These are phyloP conservation scores for Leucoma salicis DNA, from an alignment of 2,888 invertebrate genomes.

Conservation along the genomic window DNA sequence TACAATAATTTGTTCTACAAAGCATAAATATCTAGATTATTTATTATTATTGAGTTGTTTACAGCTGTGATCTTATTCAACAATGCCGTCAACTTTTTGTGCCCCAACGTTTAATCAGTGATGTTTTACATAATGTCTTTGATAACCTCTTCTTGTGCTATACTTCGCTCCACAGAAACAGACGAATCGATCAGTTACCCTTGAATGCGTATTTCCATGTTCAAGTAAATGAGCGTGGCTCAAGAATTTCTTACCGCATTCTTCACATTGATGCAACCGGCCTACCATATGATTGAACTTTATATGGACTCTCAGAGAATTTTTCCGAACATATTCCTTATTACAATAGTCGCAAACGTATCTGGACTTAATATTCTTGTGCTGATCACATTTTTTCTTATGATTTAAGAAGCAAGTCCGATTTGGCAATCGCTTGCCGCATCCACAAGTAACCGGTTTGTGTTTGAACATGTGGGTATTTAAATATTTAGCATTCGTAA, in stretches of 20 bases:
- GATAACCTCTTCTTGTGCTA: conserved; percentile 45
- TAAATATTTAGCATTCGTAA: conserved; percentile 26
- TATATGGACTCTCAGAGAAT: conserved; percentile 40
- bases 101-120: too few relatives aligned
- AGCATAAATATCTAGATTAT: too few relatives aligned
- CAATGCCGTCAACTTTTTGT: too few relatives aligned
- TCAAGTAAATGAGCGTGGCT: conserved; percentile 41
- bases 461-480: conserved; percentile 42
- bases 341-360: conserved; percentile 53
- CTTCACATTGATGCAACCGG: conserved; percentile 40
- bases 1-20: too few relatives aligned
- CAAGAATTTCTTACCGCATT: conserved; percentile 48
- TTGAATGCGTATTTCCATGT: conserved; percentile 47
- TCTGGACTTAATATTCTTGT: conserved; percentile 3
- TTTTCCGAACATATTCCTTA: conserved; percentile 36
- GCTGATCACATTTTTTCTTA: conserved; percentile 23
- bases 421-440: conserved; percentile 40
- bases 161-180: conserved; percentile 47
- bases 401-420: conserved; percentile 44
- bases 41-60: too few relatives aligned
- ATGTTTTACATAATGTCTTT: conserved; percentile 42
- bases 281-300: conserved; percentile 33
- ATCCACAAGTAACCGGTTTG: conserved; percentile 36
- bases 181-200: conserved; percentile 39
- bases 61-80: not conserved